Evolutionary conservation across 2,113 vertebrate genomes (phyloP), one percentile per base, ranked within the genome.

Genomic region (Phoxinus phoxinus): DNA sequence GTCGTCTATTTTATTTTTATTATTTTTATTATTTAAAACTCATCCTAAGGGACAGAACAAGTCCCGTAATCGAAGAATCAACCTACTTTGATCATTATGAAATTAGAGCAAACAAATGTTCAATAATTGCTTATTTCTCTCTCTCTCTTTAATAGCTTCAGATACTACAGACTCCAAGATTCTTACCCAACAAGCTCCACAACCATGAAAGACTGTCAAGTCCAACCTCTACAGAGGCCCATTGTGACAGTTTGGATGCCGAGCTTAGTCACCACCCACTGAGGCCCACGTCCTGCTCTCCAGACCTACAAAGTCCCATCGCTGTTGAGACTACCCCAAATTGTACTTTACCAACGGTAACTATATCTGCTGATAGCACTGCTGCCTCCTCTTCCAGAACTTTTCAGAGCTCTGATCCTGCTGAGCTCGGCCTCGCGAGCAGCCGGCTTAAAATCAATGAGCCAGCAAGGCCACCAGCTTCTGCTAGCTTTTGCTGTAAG

Each of bases 121-220:
- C 32, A 46, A n/a, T 58, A 59, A 78, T 41, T 63, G 12, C 27
- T 76, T 80, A 3, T 58, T 56, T 63, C 37, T 72, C 41, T 41
- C 41, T 41, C 41, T 30, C 63, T 46, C 75, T 41, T 65, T 65
- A 86, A 90, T 92, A 97, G 96, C 95, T 96, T 97, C 96, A 95
- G 95, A 92, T 96, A 97, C 94, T 97, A 97, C 96, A 96, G 93
- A 94, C 95, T 96, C 95, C 94, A 96, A 94, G 91, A 95, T 93
- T 93, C 94, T 92, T 81, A 92, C 92, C 91, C 94, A 94, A 93
- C 94, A 93, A 94, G 91, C 91, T 90, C 93, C 92, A 91, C 91
- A 85, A 84, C 94, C 93, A 93, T 95, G 95, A 93, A 96, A 95
- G 94, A 95, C 86, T 95, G 93, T 89, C 84, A 94, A 94, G 91